Evolutionary conservation across 2,113 vertebrate species (phyloP).

Genomic region (Ramphastos sulfuratus): DNA sequence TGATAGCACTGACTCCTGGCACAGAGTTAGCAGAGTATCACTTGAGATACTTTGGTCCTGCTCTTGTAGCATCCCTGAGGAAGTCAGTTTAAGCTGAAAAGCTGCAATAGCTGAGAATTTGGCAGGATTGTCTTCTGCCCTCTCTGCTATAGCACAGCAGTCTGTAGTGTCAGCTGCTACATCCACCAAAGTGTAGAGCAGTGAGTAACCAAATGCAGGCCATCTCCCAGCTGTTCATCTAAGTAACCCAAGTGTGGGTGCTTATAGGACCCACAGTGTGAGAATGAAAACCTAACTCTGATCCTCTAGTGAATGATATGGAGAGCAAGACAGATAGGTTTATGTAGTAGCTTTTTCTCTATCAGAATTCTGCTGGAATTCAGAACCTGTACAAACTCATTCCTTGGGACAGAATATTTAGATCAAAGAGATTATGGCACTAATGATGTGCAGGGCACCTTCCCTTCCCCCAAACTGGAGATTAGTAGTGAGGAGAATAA

Average conservation of each 20-base stretch:
- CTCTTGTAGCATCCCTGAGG: not conserved
- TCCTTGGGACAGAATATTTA: not conserved
- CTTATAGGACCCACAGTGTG: not conserved
- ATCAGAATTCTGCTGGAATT: not conserved
- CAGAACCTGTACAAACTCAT: not conserved
- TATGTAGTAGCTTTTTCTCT: not conserved
- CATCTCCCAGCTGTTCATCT: too few species aligned
- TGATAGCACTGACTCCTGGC: not conserved
- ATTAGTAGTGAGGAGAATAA: not conserved
- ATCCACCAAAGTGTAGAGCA: not conserved
- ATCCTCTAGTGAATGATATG: not conserved
- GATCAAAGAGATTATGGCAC: not conserved
- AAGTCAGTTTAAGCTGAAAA: not conserved
- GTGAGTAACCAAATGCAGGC: not conserved
- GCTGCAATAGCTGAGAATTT: not conserved
- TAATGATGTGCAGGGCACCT: not conserved
- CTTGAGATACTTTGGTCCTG: not conserved
- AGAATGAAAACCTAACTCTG: not conserved
- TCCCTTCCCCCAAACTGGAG: not conserved
- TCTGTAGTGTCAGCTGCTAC: not conserved
- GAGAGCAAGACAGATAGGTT: not conserved
- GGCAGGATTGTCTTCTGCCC: not conserved
- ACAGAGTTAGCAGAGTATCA: not conserved
- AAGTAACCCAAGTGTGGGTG: too few species aligned
- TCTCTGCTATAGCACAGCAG: not conserved